Conservation (phyloP, 2,113 vertebrate genomes). For the Pterocles orientalis region DNA sequence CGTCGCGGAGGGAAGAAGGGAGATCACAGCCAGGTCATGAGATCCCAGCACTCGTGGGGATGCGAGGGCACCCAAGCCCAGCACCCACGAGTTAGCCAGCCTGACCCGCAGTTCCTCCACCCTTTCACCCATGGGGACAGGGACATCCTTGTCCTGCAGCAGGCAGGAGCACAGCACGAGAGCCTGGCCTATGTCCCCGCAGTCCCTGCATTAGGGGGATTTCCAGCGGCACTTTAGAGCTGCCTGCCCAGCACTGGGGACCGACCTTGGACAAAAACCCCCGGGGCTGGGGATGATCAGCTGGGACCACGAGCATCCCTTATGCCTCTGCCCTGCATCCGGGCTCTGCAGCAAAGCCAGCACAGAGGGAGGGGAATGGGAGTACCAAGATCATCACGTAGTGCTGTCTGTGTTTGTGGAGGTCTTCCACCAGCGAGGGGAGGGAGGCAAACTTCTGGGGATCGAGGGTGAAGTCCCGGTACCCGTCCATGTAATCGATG, state of each 20-base stretch:
- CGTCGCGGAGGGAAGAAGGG: neutral
- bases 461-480: constrained; percentile 85
- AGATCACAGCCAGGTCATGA: neutral
- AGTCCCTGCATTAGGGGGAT: neutral
- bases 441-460: constrained; percentile 73
- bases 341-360: neutral
- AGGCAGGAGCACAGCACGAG: neutral
- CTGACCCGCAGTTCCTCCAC: neutral
- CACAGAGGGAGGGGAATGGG: neutral
- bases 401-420: constrained; percentile 64
- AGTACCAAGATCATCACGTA: constrained; percentile 85
- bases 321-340: neutral
- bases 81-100: neutral
- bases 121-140: neutral
- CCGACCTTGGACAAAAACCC: neutral
- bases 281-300: neutral
- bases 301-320: neutral
- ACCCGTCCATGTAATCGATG: constrained; percentile 87
- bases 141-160: neutral
- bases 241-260: neutral
- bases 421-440: constrained; percentile 80
- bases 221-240: neutral
- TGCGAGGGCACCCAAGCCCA: neutral
- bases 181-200: accelerated
- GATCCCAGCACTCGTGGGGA: neutral